Evolutionary conservation across 1,140 invertebrate genomes (phyloP), one percentile per base, ranked within the genome.

Genomic region (Phymorhynchus buccinoides): DNA sequence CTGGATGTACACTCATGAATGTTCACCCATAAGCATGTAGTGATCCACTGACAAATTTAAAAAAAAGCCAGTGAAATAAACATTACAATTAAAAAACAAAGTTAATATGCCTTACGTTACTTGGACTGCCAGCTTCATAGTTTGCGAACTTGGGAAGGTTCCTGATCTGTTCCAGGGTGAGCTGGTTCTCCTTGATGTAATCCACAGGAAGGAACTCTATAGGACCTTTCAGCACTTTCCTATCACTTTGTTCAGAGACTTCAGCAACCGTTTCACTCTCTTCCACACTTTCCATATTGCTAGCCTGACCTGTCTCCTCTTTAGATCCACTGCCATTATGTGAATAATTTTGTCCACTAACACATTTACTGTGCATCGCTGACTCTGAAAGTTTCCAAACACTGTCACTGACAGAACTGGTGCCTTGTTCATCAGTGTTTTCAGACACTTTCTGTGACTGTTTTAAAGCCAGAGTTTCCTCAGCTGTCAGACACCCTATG

Each of bases 111-210:
- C 87, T 89, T 89, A 93, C 92, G 85, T 90, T 94, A 37, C 90
- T 93, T 39, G 92, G 93, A 42, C 85, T 84, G 56, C 94, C 94
- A 66, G 90, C 86, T 14, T 90, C 37, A 89, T 95, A 95, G 88
- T 95, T 93, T 83, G 91, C 83, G 93, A 95, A 95, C 88, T 91
- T 93, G 12, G 94, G 93, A 68, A 95, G 86, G 41, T 89, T 88
- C 90, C 90, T 92, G 71, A 95, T 94, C 89, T 95, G 93, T 3
- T 94, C 93, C 44, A 92, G 39, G 52, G 87, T 91, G 14, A 95
- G 88, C 88, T 91, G 88, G 39, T 90, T 89, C 77, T 87, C 87
- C 42, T 82, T 84, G 22, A 93, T 90, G 48, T 88, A 87, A 6
- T 87, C 80, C 52, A 89, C 88, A 39, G 88, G 88, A 41, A 92